phyloP scores from a whole-genome alignment of 2,888 invertebrate genomes.

The Penaeus monodon region DNA sequence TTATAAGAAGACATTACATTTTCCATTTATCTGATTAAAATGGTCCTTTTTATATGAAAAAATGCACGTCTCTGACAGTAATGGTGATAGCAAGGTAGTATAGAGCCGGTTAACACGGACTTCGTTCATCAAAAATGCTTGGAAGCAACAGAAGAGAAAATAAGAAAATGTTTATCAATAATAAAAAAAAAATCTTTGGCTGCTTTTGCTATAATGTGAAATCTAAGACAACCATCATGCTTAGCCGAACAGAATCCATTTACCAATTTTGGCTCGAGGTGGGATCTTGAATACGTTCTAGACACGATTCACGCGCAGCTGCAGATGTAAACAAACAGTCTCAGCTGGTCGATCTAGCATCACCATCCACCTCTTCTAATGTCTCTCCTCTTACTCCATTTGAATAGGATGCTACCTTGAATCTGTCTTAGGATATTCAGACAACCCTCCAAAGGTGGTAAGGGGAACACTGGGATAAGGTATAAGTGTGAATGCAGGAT shows the following conservation, averaged over 20 bases:
- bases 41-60: background rate
- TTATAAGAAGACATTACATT: background rate
- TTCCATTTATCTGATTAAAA: background rate
- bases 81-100: no score
- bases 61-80: no score
- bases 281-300: background rate
- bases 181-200: no score
- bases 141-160: no score
- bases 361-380: background rate
- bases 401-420: background rate
- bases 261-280: background rate
- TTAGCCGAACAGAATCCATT: background rate
- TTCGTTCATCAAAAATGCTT: no score
- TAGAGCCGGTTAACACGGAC: no score
- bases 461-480: no score
- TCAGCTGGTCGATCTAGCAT: constrained; percentile 12
- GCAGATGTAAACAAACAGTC: constrained; percentile 14
- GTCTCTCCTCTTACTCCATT: background rate
- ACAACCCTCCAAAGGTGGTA: no score
- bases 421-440: no score
- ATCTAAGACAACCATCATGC: background rate
- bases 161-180: no score
- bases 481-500: no score
- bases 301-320: background rate
- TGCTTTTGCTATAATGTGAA: no score